These are phyloP conservation scores for Lerema accius DNA, from an alignment of 1,140 invertebrate species.

Conservation along the genomic window DNA sequence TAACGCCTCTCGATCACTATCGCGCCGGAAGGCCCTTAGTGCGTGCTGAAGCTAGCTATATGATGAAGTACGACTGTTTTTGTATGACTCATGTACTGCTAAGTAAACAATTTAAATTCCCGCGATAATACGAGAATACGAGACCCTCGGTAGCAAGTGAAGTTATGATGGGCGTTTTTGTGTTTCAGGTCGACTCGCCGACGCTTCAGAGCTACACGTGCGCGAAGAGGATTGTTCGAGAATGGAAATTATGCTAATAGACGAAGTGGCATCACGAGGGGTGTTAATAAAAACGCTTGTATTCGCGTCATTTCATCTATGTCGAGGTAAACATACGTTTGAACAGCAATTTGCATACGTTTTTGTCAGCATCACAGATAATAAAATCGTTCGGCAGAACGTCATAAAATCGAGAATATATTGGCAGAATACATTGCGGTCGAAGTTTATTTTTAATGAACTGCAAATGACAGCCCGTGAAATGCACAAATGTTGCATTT, in stretches of 20 bases:
- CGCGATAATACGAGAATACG: slow-evolving; percentile 56
- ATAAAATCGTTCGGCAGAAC: slow-evolving; percentile 22
- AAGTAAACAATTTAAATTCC: slow-evolving; percentile 57
- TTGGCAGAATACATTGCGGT: slow-evolving; percentile 41
- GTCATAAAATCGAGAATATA: slow-evolving; percentile 30
- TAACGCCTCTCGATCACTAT: slow-evolving; percentile 64
- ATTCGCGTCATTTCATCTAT: background rate
- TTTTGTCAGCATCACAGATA: slow-evolving; percentile 25
- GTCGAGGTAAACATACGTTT: background rate
- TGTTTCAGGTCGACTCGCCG: slow-evolving; percentile 42
- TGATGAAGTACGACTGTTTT: slow-evolving; percentile 53
- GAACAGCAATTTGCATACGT: slow-evolving; percentile 18
- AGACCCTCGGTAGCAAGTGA: slow-evolving; percentile 30
- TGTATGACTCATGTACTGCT: slow-evolving; percentile 60
- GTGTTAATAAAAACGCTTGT: background rate
- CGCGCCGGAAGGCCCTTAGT: slow-evolving; percentile 54
- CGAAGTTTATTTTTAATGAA: slow-evolving; percentile 72
- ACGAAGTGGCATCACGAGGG: background rate
- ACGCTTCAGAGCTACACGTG: slow-evolving; percentile 19
- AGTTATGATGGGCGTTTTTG: slow-evolving; percentile 39
- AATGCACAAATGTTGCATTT: slow-evolving; percentile 79
- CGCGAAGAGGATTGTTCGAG: background rate
- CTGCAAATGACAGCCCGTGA: slow-evolving; percentile 73
- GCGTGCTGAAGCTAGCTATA: slow-evolving; percentile 50
- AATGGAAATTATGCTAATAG: background rate